phyloP scores from a whole-genome alignment of 2,797 vertebrate species.

The Limosa lapponica region DNA sequence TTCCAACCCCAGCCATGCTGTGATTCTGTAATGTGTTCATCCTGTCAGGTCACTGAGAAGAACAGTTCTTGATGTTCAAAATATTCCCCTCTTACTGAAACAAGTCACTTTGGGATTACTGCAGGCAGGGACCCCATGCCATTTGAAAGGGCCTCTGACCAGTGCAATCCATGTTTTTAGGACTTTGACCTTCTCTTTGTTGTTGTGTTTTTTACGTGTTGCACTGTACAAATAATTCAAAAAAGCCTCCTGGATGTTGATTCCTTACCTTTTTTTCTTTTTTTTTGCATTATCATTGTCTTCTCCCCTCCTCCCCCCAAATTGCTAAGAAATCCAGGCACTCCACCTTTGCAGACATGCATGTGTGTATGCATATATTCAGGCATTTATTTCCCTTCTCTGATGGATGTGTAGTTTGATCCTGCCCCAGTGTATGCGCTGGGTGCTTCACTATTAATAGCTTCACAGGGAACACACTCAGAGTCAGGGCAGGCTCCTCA shows the following conservation, averaged over 20 bases:
- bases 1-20: background rate
- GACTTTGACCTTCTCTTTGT: background rate
- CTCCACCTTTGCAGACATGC: background rate
- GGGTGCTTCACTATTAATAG: background rate
- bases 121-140: background rate
- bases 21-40: background rate
- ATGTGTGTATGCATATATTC: no score
- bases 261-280: background rate
- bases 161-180: background rate
- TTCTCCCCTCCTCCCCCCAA: background rate
- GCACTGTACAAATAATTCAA: background rate
- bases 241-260: background rate
- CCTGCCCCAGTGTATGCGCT: background rate
- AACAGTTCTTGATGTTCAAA: background rate
- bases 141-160: background rate
- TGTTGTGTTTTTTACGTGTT: background rate
- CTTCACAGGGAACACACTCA: background rate
- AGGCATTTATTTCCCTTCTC: background rate
- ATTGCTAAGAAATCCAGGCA: background rate
- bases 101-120: background rate
- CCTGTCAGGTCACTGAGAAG: background rate
- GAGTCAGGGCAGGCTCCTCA: background rate
- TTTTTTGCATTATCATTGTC: background rate
- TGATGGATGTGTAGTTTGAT: background rate
- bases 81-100: background rate